Evolutionary conservation across 2,113 vertebrate species (phyloP), one percentile per base, ranked within the genome.

Genomic region (Gasterosteus nipponicus): DNA sequence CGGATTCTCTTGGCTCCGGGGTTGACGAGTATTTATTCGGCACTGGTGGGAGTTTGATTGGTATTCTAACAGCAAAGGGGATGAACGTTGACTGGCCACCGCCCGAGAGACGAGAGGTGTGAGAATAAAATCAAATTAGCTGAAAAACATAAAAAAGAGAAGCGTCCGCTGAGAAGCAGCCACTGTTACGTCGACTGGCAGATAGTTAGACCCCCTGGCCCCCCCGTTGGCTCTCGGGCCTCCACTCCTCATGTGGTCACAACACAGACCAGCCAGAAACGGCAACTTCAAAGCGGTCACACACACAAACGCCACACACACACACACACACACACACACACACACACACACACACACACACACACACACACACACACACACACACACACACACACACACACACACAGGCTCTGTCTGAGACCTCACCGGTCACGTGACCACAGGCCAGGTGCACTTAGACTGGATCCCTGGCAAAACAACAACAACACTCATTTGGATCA

Each of bases 361-460:
- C 46, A 26, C 80, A 47, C 79, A 89, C 88, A 89, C 73, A 82
- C 71, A 19, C 74, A 26, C 80, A 49, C 79, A 89, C 87, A 89
- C 73, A 80, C 71, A 19, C 46, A 26, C 79, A 47, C 79, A 89
- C 88, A 89, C 73, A 82, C 71, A 19, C 74, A 33, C 79, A 67
- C 89, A 91, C 79, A 88, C 84, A 87, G 86, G 61, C 77, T 62
- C 85, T 60, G 90, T 90, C 89, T 85, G 73, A 90, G 85, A 61
- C 82, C 60, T 89, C 90, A 90, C 90, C 90, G 92, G 90, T 91
- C 91, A 89, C 75, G 86, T 91, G 91, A 91, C 82, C 80, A 62
- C 4, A 33, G 78, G 77, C 89, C 92, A 93, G 92, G 92, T 93
- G 90, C 89, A 89, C 77, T 70, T 69, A 82, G 85, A 83, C 82